phyloP scores from a whole-genome alignment of 2,797 vertebrate genomes.

The Varecia variegata region DNA sequence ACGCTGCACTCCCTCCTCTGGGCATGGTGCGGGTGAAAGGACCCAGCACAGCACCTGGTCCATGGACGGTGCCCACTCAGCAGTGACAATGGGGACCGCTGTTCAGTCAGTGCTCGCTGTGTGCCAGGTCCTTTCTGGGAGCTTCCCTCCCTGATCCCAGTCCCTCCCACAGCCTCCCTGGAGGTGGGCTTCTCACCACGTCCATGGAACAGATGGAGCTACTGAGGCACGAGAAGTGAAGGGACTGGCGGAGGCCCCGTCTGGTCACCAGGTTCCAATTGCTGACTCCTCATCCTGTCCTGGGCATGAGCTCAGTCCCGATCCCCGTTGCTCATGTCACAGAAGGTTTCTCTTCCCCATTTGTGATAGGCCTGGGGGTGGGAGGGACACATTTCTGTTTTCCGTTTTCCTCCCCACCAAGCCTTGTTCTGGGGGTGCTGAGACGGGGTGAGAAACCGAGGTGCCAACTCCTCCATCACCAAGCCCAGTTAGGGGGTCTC shows the following conservation, averaged over 20 bases:
- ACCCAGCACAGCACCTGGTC: background rate
- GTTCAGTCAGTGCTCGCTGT: background rate
- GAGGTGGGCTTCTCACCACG: background rate
- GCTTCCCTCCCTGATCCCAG: background rate
- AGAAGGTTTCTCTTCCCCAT: background rate
- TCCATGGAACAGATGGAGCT: background rate
- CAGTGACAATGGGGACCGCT: background rate
- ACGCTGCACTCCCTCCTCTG: background rate
- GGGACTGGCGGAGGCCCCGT: background rate
- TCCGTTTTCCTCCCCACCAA: background rate
- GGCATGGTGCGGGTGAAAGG: background rate
- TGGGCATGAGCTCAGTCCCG: background rate
- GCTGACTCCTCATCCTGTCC: background rate
- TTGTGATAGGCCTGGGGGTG: background rate
- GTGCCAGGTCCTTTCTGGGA: background rate
- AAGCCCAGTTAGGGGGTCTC: background rate
- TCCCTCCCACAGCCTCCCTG: background rate
- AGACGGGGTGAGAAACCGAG: background rate
- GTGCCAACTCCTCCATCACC: accelerated
- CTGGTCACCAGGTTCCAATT: background rate
- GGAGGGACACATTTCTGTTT: background rate
- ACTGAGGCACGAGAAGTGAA: background rate
- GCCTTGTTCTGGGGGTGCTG: background rate
- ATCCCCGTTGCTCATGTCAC: background rate
- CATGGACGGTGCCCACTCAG: background rate